Percentiles rank a stretch among this genome's conserved stretches.
Evolutionary conservation across 2,113 vertebrate genomes (phyloP).

Genomic region (Dasyornis broadbenti): DNA sequence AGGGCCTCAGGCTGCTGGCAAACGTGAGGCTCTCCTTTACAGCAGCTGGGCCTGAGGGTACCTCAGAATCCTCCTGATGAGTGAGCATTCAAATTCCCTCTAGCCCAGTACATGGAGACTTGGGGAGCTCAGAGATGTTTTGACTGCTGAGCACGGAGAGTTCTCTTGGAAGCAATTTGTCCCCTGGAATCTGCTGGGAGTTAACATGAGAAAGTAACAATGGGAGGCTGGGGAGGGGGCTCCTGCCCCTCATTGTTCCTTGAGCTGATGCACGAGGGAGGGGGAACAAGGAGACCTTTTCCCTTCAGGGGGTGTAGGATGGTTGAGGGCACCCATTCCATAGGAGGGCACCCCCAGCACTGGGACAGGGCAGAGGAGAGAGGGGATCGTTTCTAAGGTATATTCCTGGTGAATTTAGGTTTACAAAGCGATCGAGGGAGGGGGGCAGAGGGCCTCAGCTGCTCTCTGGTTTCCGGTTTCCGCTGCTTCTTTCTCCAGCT

Average conservation of each 20-base stretch:
- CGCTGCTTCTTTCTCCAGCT: not conserved
- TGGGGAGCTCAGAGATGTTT: not conserved
- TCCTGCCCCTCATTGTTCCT: not conserved
- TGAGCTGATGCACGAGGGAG: not conserved
- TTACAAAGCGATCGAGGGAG: fast-evolving
- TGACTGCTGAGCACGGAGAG: not conserved
- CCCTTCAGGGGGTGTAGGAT: not conserved
- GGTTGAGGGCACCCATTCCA: not conserved
- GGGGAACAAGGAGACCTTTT: not conserved
- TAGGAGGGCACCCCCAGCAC: not conserved
- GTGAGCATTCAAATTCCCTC: not conserved
- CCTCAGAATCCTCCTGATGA: not conserved
- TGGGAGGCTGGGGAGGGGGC: not conserved
- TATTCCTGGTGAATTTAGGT: not conserved
- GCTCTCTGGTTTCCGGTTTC: conserved; percentile 54
- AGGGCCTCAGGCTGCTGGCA: not conserved
- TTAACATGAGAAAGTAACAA: not conserved
- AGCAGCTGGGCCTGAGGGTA: not conserved
- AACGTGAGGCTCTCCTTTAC: fast-evolving
- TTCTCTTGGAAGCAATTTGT: not conserved
- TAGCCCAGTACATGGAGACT: not conserved
- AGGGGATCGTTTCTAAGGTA: not conserved
- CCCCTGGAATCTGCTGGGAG: not conserved
- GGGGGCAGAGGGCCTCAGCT: not conserved
- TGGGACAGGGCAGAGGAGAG: not conserved